Base-by-base conservation (phyloP, 2,797 vertebrate genomes). In the Lutjanus argentimaculatus region DNA sequence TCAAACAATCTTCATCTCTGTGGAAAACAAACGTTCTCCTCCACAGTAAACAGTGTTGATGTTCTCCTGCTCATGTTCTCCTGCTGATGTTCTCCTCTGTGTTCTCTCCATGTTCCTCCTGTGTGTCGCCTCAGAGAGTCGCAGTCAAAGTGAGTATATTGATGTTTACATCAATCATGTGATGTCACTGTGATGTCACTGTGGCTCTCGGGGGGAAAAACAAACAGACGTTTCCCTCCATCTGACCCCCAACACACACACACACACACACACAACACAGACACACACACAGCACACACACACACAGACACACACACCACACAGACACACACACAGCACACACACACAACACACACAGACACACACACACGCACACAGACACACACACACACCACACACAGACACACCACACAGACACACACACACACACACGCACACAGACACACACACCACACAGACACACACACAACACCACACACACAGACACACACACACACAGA, bases 61-160 rank as follows among this genome's bases (percentile, higher is more conserved):
- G 49, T 12, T 48, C 15, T 46, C 36, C 4, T 55, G 48, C 19
- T 42, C 19, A 7, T 15, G 9, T 1, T 57, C 11, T 53, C 49
- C 17, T 14, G 48, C 72, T 48, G 4, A 30, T 58, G 19, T 40
- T 59, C 16, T 25, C 19, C 46, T 46, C 53, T 43, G 11, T 36
- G 7, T 15, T 8, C 21, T 42, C 66, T 79, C 71, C 49, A 42
- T 66, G 53, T 17, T 13, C 43, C 56, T 75, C 67, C 63, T 53
- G 46, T 15, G n/a, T 65, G 75, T 67, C 5, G 72, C 89, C 30
- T 11, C 89, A 96, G 96, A 95, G 93, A 87, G 63, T 82, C 22
- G 91, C 91, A 67, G 79, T 94, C 13, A 96, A 95, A 95, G 96
- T 96, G 91, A 92, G 92, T 88, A 77, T 75, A 91, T 85, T 86